Evolutionary conservation across 1,140 invertebrate genomes (phyloP).

Genomic region (Tachypleus tridentatus): DNA sequence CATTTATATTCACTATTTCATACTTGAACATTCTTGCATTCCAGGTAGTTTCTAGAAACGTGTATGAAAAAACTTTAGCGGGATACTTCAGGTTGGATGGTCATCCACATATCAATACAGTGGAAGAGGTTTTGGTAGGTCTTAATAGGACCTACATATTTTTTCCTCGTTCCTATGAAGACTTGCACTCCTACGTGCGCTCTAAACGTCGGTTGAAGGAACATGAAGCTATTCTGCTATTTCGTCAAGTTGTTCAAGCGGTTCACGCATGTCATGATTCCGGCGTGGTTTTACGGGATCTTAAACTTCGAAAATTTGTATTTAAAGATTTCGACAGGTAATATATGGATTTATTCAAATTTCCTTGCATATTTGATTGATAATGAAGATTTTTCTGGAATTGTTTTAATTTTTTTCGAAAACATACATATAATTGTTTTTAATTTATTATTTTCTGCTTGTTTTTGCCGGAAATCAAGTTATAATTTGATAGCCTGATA

Average conservation of each 20-base stretch:
- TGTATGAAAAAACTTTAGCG: constrained; percentile 47
- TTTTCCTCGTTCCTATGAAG: constrained; percentile 45
- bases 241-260: constrained; percentile 77
- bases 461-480: too few relatives aligned
- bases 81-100: constrained; percentile 57
- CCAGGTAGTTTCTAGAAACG: constrained; percentile 47
- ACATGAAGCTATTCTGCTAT: constrained; percentile 66
- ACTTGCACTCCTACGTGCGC: constrained; percentile 84
- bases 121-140: constrained; percentile 56
- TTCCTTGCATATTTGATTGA: too few relatives aligned
- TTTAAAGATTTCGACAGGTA: constrained; percentile 85
- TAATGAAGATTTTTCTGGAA: too few relatives aligned
- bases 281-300: constrained; percentile 83
- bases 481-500: too few relatives aligned
- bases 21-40: constrained; percentile 24
- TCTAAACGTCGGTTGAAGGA: constrained; percentile 67
- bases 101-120: constrained; percentile 50
- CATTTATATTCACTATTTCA: neutral
- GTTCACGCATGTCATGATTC: constrained; percentile 81
- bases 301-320: constrained; percentile 93
- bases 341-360: constrained; percentile 29
- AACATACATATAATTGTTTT: too few relatives aligned
- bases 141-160: constrained; percentile 56
- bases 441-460: too few relatives aligned
- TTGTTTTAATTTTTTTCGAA: too few relatives aligned